Evolutionary conservation across 2,888 invertebrate genomes (phyloP).

Genomic region (Lissonota sp.): DNA sequence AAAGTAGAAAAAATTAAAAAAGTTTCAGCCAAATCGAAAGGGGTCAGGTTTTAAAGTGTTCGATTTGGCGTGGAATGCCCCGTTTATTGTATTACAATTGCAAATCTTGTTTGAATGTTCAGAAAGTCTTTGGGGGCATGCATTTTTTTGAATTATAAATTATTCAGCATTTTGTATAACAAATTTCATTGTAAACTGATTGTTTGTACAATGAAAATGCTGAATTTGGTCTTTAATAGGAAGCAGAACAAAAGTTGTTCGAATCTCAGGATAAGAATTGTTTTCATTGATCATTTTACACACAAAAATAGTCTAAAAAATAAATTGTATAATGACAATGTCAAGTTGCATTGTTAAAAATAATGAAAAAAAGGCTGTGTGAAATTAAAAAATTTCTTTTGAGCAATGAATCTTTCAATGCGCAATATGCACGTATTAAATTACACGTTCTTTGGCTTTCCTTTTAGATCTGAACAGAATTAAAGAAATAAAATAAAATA

Average conservation of each 20-base stretch:
- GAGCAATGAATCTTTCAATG: neutral
- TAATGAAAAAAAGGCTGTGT: neutral
- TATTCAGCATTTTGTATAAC: too few species aligned
- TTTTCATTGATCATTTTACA: too few species aligned
- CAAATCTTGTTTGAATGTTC: neutral
- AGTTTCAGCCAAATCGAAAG: neutral
- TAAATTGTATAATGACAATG: too few species aligned
- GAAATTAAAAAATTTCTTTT: neutral
- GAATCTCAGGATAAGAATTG: too few species aligned
- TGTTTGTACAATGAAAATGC: too few species aligned
- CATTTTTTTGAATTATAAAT: neutral
- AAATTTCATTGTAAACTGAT: too few species aligned
- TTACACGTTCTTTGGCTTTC: neutral
- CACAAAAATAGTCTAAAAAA: too few species aligned
- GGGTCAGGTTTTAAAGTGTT: too few species aligned
- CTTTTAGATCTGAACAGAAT: neutral
- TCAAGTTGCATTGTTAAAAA: neutral
- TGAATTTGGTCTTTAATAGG: too few species aligned
- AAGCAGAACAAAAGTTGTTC: too few species aligned
- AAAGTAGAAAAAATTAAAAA: neutral
- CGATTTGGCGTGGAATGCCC: too few species aligned
- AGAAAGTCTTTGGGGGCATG: neutral
- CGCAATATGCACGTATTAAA: neutral
- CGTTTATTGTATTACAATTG: neutral
- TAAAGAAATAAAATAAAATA: neutral